A percentile compares a stretch with the other conserved stretches of the same genome.
Evolutionary conservation across 2,113 vertebrate species (phyloP).

Genomic region (Albula goreensis): DNA sequence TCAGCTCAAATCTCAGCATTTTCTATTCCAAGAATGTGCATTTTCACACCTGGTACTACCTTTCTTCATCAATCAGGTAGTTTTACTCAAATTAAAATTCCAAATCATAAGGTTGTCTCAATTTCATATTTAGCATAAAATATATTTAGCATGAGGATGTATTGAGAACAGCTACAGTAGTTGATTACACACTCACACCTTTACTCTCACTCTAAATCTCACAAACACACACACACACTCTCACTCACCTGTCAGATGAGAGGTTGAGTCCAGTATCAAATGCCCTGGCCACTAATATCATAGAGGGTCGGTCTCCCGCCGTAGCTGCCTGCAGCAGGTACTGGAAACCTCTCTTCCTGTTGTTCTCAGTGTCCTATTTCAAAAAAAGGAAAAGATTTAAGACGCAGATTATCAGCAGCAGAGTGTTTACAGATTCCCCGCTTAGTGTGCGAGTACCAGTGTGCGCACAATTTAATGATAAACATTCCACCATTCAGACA

Average conservation of each 20-base stretch:
- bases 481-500: no score
- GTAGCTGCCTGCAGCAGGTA: conserved; percentile 87
- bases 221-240: conserved; percentile 18
- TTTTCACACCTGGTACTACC: no score
- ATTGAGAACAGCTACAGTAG: no score
- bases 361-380: conserved; percentile 81
- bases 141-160: no score
- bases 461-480: no score
- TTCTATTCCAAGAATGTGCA: background rate
- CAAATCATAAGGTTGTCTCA: no score
- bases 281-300: conserved; percentile 89
- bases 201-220: background rate
- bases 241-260: conserved; percentile 81
- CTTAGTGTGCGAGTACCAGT: no score
- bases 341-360: conserved; percentile 83
- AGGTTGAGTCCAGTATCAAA: conserved; percentile 84
- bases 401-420: background rate
- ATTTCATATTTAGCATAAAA: no score
- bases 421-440: background rate
- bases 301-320: conserved; percentile 88
- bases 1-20: background rate
- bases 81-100: no score
- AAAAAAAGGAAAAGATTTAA: conserved; percentile 32
- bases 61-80: no score
- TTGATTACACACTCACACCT: background rate